Conservation (phyloP, 2,888 invertebrate species). For the Synergus gifuensis region DNA sequence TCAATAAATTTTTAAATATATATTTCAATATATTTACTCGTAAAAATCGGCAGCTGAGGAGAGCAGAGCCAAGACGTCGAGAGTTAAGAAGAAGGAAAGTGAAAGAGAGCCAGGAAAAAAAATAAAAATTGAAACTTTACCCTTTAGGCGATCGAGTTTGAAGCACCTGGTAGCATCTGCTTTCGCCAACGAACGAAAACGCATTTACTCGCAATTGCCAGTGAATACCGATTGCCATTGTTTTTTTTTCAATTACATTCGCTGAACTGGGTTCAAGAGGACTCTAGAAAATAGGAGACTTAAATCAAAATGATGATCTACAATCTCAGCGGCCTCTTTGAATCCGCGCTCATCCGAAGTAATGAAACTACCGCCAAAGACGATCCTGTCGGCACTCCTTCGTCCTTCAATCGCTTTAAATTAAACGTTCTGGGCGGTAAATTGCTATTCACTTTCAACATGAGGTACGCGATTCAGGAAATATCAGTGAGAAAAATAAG, state of each 20-base stretch:
- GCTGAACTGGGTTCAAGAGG: background rate
- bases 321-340: conserved; percentile 25
- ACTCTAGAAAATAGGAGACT: conserved; percentile 27
- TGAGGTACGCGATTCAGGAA: background rate
- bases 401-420: background rate
- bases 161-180: conserved; percentile 19
- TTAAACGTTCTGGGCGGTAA: background rate
- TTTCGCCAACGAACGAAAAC: background rate
- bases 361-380: conserved; percentile 31
- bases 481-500: background rate
- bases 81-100: conserved; percentile 7
- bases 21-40: no score
- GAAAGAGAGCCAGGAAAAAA: conserved; percentile 1
- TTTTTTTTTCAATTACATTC: conserved; percentile 14
- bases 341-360: background rate
- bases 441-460: conserved; percentile 3
- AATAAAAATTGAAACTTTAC: conserved; percentile 34
- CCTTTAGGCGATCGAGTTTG: conserved; percentile 1
- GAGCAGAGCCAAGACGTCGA: background rate
- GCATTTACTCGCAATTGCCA: background rate
- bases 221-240: conserved; percentile 34
- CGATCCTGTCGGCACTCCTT: conserved; percentile 13
- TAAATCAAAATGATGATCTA: conserved; percentile 24
- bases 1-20: background rate
- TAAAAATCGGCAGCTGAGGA: conserved; percentile 14